Base-by-base conservation (phyloP, 1,140 invertebrate species). In the Tetranychus cinnabarinus region DNA sequence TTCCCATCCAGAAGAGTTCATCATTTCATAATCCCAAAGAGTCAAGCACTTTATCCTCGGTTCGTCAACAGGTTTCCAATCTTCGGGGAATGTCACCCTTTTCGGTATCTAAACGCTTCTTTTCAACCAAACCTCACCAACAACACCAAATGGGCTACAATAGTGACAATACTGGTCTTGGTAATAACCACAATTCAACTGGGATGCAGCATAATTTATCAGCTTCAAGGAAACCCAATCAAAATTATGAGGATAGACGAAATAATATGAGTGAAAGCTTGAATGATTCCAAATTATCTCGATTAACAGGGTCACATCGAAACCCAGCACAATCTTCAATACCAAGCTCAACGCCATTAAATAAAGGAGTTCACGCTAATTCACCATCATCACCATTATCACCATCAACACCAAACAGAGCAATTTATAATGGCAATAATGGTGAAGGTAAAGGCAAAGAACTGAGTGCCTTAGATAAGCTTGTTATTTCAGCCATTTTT, bases 401-500 rank as follows among this genome's bases (percentile, higher is more conserved):
- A 6, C 10, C 10, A 10, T 42, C 39, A 42, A 42, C 39, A 42
- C 39, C 39, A 42, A 42, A 5, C 10, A 5, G 39, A 42, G 10
- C 39, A 5, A 6, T 6, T 42, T 42, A 42, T 42, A 42, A 42
- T 42, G 39, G 39, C 5, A 10, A 42, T 42, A 42, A 42, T 42
- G 39, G 39, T 6, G 39, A 42, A 42, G 10, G 39, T 42, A 10
- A 10, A 33, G 23, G n/a, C 31, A 50, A 54, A 50, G 47, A 36
- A 7, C 36, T 60, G 3, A 52, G 47, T 60, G 46, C 59, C 2
- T 64, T 77, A 60, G 78, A 80, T 68, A 75, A 72, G 65, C 68
- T 80, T 57, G 76, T 80, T 39, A 77, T 80, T 47, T 73, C 77
- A 8, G 78, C 78, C 5, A 75, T 80, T 58, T 74, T 77, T 66